Evolutionary conservation across 92 coral and sea anemone genomes (phyloP).

Genomic region (Micromussa lordhowensis): DNA sequence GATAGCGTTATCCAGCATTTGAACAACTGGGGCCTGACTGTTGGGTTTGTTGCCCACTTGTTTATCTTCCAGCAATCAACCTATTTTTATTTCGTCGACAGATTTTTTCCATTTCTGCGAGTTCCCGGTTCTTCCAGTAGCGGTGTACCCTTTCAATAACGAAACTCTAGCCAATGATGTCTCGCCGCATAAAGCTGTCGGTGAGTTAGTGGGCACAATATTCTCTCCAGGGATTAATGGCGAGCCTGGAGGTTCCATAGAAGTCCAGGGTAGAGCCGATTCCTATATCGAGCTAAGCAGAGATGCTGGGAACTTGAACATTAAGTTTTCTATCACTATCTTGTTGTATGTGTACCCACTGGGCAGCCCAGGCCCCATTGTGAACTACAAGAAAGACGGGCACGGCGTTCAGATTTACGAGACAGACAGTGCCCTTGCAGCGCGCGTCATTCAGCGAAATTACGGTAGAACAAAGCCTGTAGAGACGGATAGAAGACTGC

Average conservation of each 20-base stretch:
- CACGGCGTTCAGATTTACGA: constrained; percentile 50
- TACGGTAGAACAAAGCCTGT: neutral
- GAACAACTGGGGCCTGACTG: neutral
- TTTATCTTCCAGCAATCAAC: neutral
- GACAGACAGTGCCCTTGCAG: neutral
- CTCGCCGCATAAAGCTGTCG: constrained; percentile 11
- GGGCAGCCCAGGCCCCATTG: constrained; percentile 43
- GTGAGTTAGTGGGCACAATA: neutral
- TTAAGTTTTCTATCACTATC: constrained; percentile 35
- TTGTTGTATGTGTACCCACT: constrained; percentile 43
- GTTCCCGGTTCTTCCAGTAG: constrained; percentile 34
- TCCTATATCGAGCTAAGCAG: constrained; percentile 40
- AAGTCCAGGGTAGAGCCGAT: constrained; percentile 30
- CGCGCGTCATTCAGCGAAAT: constrained; percentile 39
- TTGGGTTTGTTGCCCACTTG: neutral
- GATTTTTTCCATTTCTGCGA: constrained; percentile 54
- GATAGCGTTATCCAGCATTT: too few species aligned
- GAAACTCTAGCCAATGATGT: constrained; percentile 37
- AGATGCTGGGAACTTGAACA: constrained; percentile 18
- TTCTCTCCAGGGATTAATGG: constrained; percentile 51
- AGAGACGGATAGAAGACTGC: neutral
- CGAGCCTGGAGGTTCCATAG: constrained; percentile 39
- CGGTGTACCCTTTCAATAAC: constrained; percentile 50
- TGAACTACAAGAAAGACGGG: constrained; percentile 48
- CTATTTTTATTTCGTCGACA: neutral